A percentile compares a stretch with the other conserved stretches of the same genome.
Conservation (phyloP, 2,888 invertebrate genomes). For the Synergus japonicus region DNA sequence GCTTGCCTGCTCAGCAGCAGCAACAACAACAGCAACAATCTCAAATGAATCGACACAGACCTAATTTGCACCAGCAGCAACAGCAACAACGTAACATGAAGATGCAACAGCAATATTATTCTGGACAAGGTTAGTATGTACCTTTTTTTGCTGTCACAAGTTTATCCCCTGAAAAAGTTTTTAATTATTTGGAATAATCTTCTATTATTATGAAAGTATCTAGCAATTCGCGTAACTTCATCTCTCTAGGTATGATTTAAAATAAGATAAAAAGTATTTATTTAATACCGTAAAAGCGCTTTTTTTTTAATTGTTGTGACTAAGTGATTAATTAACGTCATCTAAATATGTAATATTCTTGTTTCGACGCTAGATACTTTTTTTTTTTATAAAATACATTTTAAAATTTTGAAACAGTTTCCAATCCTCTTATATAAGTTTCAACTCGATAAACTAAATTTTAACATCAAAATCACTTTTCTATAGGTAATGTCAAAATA, state of each 20-base stretch:
- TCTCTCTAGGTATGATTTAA: too few relatives aligned
- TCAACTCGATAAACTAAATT: not conserved
- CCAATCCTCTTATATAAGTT: not conserved
- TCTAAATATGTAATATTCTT: not conserved
- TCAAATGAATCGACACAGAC: slow-evolving; percentile 70
- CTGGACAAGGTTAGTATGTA: slow-evolving; percentile 77
- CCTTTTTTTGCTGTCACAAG: slow-evolving; percentile 28
- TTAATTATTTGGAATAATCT: not conserved
- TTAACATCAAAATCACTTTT: slow-evolving; percentile 38
- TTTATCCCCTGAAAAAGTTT: not conserved
- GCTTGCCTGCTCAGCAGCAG: slow-evolving; percentile 75
- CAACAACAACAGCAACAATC: slow-evolving; percentile 69
- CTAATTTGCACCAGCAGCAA: slow-evolving; percentile 73
- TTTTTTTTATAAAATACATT: not conserved
- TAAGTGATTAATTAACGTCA: too few relatives aligned
- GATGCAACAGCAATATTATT: slow-evolving; percentile 79
- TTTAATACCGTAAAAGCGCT: too few relatives aligned
- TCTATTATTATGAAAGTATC: not conserved
- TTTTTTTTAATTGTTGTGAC: too few relatives aligned
- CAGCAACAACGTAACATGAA: slow-evolving; percentile 73
- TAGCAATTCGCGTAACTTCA: not conserved
- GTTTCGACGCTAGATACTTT: not conserved
- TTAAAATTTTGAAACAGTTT: not conserved
- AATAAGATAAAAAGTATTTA: too few relatives aligned
- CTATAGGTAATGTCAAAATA: slow-evolving; percentile 74